Evolutionary conservation across 2,113 vertebrate species (phyloP).

Genomic region (Eulemur macaco): DNA sequence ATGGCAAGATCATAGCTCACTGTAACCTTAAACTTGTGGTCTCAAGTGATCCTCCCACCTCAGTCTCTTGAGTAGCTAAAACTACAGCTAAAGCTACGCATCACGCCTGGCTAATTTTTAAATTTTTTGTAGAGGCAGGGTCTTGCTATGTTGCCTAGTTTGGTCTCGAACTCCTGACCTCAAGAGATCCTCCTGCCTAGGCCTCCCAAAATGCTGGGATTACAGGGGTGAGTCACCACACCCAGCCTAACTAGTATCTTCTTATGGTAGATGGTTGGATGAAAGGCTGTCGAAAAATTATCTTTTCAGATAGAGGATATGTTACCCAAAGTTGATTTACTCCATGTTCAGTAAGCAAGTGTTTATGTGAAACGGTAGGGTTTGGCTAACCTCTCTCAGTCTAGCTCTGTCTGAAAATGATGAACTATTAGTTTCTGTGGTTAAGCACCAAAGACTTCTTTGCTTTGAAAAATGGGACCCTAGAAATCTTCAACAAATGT

Average conservation of each 20-base stretch:
- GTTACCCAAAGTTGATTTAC: background rate
- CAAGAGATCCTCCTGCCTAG: background rate
- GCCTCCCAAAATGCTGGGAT: background rate
- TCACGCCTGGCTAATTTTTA: too few relatives aligned
- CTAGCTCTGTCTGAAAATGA: background rate
- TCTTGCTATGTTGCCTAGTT: background rate
- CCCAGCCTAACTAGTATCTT: background rate
- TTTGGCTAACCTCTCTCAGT: background rate
- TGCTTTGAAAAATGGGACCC: slow-evolving; percentile 39
- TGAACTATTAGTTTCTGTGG: background rate
- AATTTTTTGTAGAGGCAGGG: too few relatives aligned
- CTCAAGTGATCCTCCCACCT: too few relatives aligned
- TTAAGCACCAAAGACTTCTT: background rate
- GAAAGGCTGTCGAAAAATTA: background rate
- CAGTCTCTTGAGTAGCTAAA: too few relatives aligned
- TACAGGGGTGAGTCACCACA: background rate
- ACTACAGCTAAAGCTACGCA: too few relatives aligned
- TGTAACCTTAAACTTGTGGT: too few relatives aligned
- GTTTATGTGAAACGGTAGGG: background rate
- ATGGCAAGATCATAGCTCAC: too few relatives aligned
- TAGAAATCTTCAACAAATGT: background rate
- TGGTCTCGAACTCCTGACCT: background rate
- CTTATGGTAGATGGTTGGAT: background rate
- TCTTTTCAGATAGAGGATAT: background rate
- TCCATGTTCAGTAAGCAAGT: background rate